Conservation (phyloP, 37 sponge, comb jelly and placozoan genomes). For the Cladorhizidae sp. region DNA sequence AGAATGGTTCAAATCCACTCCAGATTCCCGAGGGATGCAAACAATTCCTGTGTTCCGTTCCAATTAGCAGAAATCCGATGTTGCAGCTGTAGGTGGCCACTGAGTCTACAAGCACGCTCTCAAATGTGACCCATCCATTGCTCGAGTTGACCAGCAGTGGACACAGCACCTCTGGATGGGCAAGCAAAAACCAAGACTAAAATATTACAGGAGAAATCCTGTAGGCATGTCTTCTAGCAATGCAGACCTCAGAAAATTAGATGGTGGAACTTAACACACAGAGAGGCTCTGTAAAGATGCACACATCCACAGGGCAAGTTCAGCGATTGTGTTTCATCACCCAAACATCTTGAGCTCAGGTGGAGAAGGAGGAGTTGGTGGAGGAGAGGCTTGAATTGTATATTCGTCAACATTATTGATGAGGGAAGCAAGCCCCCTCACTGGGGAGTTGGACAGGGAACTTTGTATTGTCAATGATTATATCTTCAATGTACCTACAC, state of each 20-base stretch:
- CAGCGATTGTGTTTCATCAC: too few relatives aligned
- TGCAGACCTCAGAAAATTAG: neutral
- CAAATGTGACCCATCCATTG: neutral
- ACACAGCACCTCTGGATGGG: neutral
- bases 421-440: too few relatives aligned
- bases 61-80: neutral
- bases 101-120: neutral
- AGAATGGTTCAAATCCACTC: constrained; percentile 10
- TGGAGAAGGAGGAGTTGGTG: too few relatives aligned
- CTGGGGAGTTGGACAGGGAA: too few relatives aligned
- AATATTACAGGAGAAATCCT: neutral
- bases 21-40: neutral
- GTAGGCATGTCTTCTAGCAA: neutral
- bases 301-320: too few relatives aligned
- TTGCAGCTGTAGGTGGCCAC: constrained; percentile 8
- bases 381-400: too few relatives aligned
- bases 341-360: too few relatives aligned
- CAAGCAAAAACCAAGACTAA: neutral
- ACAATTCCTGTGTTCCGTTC: neutral
- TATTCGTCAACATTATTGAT: too few relatives aligned
- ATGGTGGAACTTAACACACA: too few relatives aligned
- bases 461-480: too few relatives aligned
- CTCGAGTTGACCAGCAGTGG: neutral
- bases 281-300: too few relatives aligned
- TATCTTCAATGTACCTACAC: too few relatives aligned